phyloP scores from a whole-genome alignment of 2,797 vertebrate genomes.

The Xerus rutilus region DNA sequence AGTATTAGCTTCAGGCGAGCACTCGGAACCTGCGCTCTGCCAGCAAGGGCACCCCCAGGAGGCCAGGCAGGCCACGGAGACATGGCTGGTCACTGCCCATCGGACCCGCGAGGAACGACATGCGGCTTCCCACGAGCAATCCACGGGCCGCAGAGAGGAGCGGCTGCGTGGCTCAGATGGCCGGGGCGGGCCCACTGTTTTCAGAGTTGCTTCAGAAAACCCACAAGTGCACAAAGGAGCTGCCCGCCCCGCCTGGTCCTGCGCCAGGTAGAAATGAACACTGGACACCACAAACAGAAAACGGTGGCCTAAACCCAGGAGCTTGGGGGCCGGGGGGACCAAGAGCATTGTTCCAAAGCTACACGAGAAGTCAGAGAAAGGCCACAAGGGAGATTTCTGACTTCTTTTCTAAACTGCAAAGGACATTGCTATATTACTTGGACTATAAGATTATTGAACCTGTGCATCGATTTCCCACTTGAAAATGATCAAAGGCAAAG shows the following conservation, averaged over 20 bases:
- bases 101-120: too few relatives aligned
- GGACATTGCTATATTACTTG: background rate
- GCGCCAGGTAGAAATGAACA: background rate
- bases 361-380: constrained; percentile 43
- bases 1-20: background rate
- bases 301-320: constrained; percentile 21
- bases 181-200: background rate
- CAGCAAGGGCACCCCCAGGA: constrained; percentile 8
- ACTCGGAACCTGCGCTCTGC: background rate
- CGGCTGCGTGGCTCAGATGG: background rate
- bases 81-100: background rate
- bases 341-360: background rate
- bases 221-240: background rate
- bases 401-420: background rate
- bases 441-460: background rate
- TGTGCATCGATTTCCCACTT: background rate
- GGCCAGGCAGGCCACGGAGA: background rate
- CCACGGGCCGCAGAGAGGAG: background rate
- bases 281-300: constrained; percentile 4
- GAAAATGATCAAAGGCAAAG: constrained; percentile 55
- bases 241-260: background rate
- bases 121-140: too few relatives aligned
- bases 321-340: background rate
- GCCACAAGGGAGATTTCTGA: background rate
- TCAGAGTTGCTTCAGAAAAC: constrained; percentile 52